Percentiles rank a stretch among this genome's conserved stretches.
Evolutionary conservation across 2,888 invertebrate species (phyloP).

Genomic region (Nemapogon koenigi): DNA sequence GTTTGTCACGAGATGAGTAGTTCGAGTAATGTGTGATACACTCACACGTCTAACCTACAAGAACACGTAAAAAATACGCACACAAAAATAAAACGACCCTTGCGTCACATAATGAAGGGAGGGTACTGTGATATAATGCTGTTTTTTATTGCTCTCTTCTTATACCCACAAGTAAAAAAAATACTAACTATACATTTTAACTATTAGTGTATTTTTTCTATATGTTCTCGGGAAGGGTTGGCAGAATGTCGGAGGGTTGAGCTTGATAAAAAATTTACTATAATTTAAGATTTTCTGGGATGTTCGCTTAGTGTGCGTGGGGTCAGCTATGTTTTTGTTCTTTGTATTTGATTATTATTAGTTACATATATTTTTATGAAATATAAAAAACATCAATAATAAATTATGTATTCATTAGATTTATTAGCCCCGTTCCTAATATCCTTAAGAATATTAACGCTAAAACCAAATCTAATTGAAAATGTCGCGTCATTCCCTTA

Average conservation of each 20-base stretch:
- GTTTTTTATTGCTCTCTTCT: slow-evolving; percentile 62
- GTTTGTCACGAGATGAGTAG: slow-evolving; percentile 2
- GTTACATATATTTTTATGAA: too few species aligned
- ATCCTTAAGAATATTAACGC: slow-evolving; percentile 6
- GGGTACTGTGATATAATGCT: slow-evolving; percentile 61
- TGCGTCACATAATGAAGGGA: slow-evolving; percentile 54
- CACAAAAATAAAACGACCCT: slow-evolving; percentile 28
- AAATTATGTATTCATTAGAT: too few species aligned
- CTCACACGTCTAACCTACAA: slow-evolving; percentile 3
- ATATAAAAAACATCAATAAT: too few species aligned
- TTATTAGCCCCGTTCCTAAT: too few species aligned
- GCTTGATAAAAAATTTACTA: slow-evolving; percentile 55
- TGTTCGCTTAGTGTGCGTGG: slow-evolving; percentile 29
- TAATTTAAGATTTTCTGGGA: slow-evolving; percentile 41
- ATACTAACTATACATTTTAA: slow-evolving; percentile 52
- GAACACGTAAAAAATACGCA: slow-evolving; percentile 30
- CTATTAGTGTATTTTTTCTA: slow-evolving; percentile 51
- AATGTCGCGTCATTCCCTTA: slow-evolving; percentile 46
- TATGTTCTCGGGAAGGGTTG: slow-evolving; percentile 52
- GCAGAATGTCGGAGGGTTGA: slow-evolving; percentile 42
- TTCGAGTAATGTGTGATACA: too few species aligned
- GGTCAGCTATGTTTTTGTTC: too few species aligned
- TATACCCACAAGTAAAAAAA: slow-evolving; percentile 59
- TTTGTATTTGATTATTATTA: too few species aligned
- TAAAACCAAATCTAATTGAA: slow-evolving; percentile 38